Evolutionary conservation across 2,888 invertebrate species (phyloP).

Genomic region (Cetonia aurata): DNA sequence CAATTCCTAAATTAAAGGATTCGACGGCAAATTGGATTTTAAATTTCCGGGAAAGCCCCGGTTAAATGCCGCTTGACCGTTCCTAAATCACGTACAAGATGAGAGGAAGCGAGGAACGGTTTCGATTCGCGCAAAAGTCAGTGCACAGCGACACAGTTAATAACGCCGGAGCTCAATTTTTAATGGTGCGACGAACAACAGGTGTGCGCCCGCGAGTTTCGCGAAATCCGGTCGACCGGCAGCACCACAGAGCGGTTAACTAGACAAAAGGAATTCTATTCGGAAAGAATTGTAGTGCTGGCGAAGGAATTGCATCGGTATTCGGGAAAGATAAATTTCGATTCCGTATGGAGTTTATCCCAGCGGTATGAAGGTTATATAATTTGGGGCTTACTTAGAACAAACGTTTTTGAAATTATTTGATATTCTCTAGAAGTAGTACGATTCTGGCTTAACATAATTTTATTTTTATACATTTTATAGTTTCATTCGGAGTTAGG

Average conservation of each 20-base stretch:
- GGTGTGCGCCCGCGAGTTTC: slow-evolving; percentile 1
- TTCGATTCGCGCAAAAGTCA: slow-evolving; percentile 29
- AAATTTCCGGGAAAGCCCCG: slow-evolving; percentile 22
- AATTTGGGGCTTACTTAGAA: no score
- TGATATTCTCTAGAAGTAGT: no score
- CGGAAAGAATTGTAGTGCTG: no score
- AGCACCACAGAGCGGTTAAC: slow-evolving; percentile 19
- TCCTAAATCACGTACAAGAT: slow-evolving; percentile 19
- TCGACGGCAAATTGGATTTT: slow-evolving; percentile 36
- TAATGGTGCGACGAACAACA: slow-evolving; percentile 23
- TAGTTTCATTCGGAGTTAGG: no score
- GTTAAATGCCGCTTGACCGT: slow-evolving; percentile 22
- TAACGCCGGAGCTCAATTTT: slow-evolving; percentile 13
- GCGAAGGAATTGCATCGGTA: no score
- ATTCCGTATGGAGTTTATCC: no score
- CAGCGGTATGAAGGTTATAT: no score
- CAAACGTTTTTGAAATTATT: no score
- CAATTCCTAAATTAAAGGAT: slow-evolving; percentile 38
- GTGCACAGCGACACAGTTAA: background rate
- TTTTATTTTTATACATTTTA: no score
- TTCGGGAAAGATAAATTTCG: no score
- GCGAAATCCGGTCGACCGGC: background rate
- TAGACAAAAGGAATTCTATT: no score
- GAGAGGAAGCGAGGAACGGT: slow-evolving; percentile 5
- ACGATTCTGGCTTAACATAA: no score